Conservation (phyloP, 2,888 invertebrate species). For the Ormyrus labotus region DNA sequence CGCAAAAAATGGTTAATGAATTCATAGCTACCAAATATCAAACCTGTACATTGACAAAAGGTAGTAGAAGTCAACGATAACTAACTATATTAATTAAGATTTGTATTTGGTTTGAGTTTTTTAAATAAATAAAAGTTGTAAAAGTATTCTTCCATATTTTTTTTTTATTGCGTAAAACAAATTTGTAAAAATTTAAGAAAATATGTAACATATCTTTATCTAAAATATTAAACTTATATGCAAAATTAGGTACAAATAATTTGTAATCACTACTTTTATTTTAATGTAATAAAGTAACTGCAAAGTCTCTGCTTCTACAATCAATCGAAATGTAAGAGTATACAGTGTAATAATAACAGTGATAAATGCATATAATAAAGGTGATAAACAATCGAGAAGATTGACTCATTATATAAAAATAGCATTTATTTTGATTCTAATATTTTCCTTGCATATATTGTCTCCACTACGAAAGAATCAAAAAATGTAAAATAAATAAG, state of each 20-base stretch:
- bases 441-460: too few species aligned
- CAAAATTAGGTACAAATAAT: background rate
- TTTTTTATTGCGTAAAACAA: too few species aligned
- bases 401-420: background rate
- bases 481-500: background rate
- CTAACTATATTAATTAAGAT: too few species aligned
- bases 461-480: background rate
- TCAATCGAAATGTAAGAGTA: conserved; percentile 4
- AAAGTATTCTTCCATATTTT: too few species aligned
- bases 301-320: background rate
- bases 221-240: background rate
- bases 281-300: conserved; percentile 1
- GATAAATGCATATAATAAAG: conserved; percentile 8
- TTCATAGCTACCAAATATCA: too few species aligned
- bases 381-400: conserved; percentile 28
- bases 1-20: too few species aligned
- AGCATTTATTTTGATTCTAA: background rate
- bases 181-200: background rate
- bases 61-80: too few species aligned
- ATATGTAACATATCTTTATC: background rate
- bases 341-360: background rate
- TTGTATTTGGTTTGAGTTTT: too few species aligned
- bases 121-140: too few species aligned
- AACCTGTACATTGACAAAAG: too few species aligned
- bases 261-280: background rate